Percentiles rank a stretch among this genome's conserved stretches.
Evolutionary conservation across 2,888 invertebrate species (phyloP).

Genomic region (Halictus ligatus): DNA sequence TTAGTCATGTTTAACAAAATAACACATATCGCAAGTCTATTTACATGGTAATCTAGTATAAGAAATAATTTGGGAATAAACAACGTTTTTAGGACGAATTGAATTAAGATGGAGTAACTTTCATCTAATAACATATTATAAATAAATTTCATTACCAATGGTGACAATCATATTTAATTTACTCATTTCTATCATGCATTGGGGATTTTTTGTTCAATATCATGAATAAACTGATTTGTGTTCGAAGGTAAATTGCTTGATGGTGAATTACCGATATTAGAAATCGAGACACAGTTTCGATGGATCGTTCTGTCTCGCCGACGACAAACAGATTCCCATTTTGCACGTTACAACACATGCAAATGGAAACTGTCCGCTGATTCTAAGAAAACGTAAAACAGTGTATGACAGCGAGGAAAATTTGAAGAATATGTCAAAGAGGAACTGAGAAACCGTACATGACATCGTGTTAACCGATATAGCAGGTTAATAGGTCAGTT

Average conservation of each 20-base stretch:
- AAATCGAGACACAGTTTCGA: neutral
- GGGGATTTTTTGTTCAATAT: neutral
- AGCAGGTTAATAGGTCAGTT: conserved; percentile 61
- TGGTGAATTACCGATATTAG: neutral
- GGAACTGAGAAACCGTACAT: conserved; percentile 34
- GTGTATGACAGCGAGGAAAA: conserved; percentile 41
- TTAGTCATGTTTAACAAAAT: neutral
- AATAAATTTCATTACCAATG: neutral
- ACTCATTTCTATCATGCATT: conserved; percentile 12
- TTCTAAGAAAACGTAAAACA: conserved; percentile 22
- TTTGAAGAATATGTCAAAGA: conserved; percentile 52
- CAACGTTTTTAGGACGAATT: neutral
- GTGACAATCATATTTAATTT: too few species aligned
- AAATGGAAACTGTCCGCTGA: conserved; percentile 18
- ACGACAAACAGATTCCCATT: neutral
- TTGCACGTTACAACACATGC: neutral
- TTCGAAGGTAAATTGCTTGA: neutral
- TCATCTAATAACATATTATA: conserved; percentile 22
- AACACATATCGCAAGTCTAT: neutral
- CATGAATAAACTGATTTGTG: conserved; percentile 32
- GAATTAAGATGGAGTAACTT: conserved; percentile 15
- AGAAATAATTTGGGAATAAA: neutral
- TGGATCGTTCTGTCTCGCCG: neutral
- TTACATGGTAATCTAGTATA: neutral
- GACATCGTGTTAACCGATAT: conserved; percentile 51